Base-by-base conservation (phyloP, 2,113 vertebrate genomes). In the Anoplopoma fimbria region DNA sequence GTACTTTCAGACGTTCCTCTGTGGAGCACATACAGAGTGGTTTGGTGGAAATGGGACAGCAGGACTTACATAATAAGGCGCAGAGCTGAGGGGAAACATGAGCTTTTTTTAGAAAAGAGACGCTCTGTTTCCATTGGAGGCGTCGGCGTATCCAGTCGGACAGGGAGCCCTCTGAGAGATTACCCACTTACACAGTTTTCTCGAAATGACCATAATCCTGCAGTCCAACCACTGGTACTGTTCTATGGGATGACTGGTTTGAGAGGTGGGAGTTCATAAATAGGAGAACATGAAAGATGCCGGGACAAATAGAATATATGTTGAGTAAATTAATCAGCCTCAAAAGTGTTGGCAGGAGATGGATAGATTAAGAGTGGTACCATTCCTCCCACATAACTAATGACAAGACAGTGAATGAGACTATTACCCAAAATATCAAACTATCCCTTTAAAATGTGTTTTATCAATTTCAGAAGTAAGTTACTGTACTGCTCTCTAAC, bases 21-120 rank as follows among this genome's bases (percentile, higher is more conserved):
- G 58, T 33, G 7, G 53, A 25, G 23, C 34, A 23, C 25, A 36
- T 3, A 15, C 23, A 38, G 23, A 60, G 42, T 14, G 38, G 33
- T 27, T n/a, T 51, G 36, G 57, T 31, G 74, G 70, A 87, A 85
- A 67, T 57, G 27, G 82, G 77, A 57, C 75, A 84, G 63, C 58
- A 58, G 72, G 62, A 79, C 62, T 87, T 87, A 82, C 1, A 31
- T 85, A 92, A 93, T 36, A 9, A 83, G 71, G 82, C 6, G 3
- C 69, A 34, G 73, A 68, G 78, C 81, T 67, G 49, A 75, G 55
- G 73, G 68, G 29, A 61, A n/a, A 74, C 62, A 76, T 29, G 40
- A 36, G 51, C 75, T 85, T 25, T 65, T 85, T 92, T 83, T 81
- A 81, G 64, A 84, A 85, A 84, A 68, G 34, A 86, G 67, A 19